Conservation (phyloP, 2,113 vertebrate species). For the Hyperoodon ampullatus region DNA sequence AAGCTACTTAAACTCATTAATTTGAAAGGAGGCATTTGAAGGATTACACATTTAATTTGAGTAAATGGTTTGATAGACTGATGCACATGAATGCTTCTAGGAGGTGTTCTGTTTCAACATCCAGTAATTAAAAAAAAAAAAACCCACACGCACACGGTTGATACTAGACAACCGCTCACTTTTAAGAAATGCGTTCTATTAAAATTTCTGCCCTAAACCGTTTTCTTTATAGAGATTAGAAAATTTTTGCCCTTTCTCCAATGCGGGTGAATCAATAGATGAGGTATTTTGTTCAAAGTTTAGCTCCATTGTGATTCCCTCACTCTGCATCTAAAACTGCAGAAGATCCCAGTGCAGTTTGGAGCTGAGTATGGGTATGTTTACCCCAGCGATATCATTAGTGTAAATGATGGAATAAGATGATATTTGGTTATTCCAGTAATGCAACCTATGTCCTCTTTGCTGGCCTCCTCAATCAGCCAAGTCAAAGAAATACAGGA, state of each 20-base stretch:
- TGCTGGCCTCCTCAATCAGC: slow-evolving; percentile 50
- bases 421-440: slow-evolving; percentile 68
- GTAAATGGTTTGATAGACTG: slow-evolving; percentile 92
- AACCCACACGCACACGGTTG: slow-evolving; percentile 47
- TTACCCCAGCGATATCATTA: slow-evolving; percentile 15
- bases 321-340: background rate
- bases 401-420: slow-evolving; percentile 62
- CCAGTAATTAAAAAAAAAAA: slow-evolving; percentile 86
- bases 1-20: slow-evolving; percentile 92
- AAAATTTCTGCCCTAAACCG: slow-evolving; percentile 48
- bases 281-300: slow-evolving; percentile 62
- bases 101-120: slow-evolving; percentile 87
- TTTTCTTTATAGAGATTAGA: slow-evolving; percentile 41
- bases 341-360: background rate
- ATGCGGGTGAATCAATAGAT: background rate
- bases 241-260: slow-evolving; percentile 44
- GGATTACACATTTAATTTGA: slow-evolving; percentile 93
- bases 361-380: background rate
- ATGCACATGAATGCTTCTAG: slow-evolving; percentile 90
- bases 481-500: slow-evolving; percentile 65
- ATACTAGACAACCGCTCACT: slow-evolving; percentile 64
- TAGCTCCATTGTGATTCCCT: slow-evolving; percentile 44
- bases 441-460: slow-evolving; percentile 52
- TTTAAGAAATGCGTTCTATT: slow-evolving; percentile 68
- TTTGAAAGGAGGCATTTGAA: slow-evolving; percentile 92